These are phyloP conservation scores for Galbula dea DNA, from an alignment of 2,113 vertebrate species.

Conservation along the genomic window DNA sequence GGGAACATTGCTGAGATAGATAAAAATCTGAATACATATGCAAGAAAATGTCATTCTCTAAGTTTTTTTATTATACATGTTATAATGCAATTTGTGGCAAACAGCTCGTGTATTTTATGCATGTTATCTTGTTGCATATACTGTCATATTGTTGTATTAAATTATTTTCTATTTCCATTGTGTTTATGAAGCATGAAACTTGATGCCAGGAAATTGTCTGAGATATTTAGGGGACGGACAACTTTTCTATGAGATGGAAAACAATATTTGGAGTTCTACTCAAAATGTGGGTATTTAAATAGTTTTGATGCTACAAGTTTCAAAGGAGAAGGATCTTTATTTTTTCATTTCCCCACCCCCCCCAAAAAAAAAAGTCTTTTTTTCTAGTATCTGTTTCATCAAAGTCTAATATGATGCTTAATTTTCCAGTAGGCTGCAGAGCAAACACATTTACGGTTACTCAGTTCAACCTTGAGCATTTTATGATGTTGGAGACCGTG, in stretches of 20 bases:
- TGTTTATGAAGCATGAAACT: not conserved
- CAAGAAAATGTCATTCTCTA: not conserved
- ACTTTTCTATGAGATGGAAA: conserved; percentile 28
- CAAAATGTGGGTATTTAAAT: conserved; percentile 3
- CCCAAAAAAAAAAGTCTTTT: not conserved
- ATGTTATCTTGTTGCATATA: not conserved
- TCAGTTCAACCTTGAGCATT: conserved; percentile 19
- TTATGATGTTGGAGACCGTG: conserved; percentile 7
- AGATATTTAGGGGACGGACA: conserved; percentile 2
- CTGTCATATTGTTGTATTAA: not conserved
- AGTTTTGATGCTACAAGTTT: conserved; percentile 6
- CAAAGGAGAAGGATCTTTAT: not conserved
- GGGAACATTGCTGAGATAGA: conserved; percentile 33
- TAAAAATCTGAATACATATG: not conserved
- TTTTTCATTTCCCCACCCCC: accelerated
- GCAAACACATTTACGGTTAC: conserved; percentile 15
- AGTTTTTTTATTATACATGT: not conserved
- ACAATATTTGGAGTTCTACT: not conserved
- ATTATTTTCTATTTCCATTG: not conserved
- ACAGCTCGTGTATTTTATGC: not conserved
- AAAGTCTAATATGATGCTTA: conserved; percentile 11
- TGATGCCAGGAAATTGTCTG: not conserved
- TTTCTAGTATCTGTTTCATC: not conserved
- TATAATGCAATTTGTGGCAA: not conserved
- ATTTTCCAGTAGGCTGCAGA: conserved; percentile 16